Evolutionary conservation across 1,140 invertebrate species (phyloP), one percentile per base, ranked within the genome.

Genomic region (Oreohelix idahoensis): DNA sequence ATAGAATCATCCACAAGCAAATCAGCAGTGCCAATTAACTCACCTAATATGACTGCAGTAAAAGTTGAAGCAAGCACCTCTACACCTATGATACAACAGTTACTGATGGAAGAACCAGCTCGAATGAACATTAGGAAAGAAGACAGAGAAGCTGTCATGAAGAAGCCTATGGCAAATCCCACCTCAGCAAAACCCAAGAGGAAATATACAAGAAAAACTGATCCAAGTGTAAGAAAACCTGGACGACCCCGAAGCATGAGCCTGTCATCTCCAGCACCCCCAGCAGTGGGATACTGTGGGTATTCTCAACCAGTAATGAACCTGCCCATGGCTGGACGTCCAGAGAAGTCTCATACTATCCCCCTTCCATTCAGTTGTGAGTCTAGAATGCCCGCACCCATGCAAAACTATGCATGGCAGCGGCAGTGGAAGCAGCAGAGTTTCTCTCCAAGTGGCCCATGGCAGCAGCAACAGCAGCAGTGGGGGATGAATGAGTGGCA

Each of bases 1-100:
- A 66, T 5, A 32, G 63, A 32, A 5, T 17, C n/a, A 66, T 35
- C 63, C 32, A 13, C n/a, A 32, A 32, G n/a, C 63, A 29, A 32
- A 8, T 29, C n/a, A 8, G 63, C 17, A 32, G 39, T 51, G 29
- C 23, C 74, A 29, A 13, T 26, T 23, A 53, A 5, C 45, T 5
- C 2, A 2, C 11, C n/a, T 38, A n/a, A 42, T 45, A 39, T 66
- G 2, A 23, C 4, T 58, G 29, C 29, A 32, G n/a, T 8, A 5
- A 66, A 32, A 42, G 23, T 42, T 77, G 75, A 36, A 17, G 38
- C 17, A 58, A 42, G 32, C 38, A 42, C 79, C 4, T 45, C 80
- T 10, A 82, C 80, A 17, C 80, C 80, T 17, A 82, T 82, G 80
- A 82, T 82, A 15, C 80, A 82, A 36, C 80, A 82, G 36, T 39